Conservation (phyloP, 2,888 invertebrate genomes). For the Tetranychus truncatus region DNA sequence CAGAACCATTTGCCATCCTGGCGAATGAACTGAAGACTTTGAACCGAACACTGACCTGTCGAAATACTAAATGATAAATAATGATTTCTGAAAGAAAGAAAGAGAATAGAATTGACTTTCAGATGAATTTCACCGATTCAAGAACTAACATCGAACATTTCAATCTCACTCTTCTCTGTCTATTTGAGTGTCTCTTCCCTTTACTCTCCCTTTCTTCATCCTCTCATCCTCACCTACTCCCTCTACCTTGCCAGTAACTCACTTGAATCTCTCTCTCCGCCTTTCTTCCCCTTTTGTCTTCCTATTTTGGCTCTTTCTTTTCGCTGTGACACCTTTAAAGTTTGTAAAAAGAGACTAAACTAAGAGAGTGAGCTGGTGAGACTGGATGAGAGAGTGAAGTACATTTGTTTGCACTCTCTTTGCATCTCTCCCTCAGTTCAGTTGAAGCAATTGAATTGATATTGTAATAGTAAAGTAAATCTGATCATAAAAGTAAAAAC, state of each 20-base stretch:
- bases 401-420: background rate
- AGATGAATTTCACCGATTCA: background rate
- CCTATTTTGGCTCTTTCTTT: background rate
- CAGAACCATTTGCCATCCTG: too few relatives aligned
- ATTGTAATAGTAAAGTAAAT: background rate
- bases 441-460: background rate
- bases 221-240: background rate
- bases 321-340: background rate
- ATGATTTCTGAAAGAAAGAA: too few relatives aligned
- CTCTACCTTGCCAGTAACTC: background rate
- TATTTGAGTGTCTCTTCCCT: background rate
- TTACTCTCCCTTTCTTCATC: background rate
- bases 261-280: background rate
- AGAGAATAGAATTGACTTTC: background rate
- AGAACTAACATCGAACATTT: background rate
- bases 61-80: background rate
- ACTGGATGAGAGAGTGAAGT: background rate
- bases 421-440: background rate
- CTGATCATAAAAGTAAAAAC: background rate
- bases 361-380: background rate
- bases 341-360: background rate
- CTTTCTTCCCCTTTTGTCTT: background rate
- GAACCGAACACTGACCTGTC: background rate
- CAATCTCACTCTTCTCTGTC: background rate
- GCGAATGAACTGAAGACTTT: background rate